phyloP scores from a whole-genome alignment of 2,797 vertebrate genomes.

The Poecilia velifera region DNA sequence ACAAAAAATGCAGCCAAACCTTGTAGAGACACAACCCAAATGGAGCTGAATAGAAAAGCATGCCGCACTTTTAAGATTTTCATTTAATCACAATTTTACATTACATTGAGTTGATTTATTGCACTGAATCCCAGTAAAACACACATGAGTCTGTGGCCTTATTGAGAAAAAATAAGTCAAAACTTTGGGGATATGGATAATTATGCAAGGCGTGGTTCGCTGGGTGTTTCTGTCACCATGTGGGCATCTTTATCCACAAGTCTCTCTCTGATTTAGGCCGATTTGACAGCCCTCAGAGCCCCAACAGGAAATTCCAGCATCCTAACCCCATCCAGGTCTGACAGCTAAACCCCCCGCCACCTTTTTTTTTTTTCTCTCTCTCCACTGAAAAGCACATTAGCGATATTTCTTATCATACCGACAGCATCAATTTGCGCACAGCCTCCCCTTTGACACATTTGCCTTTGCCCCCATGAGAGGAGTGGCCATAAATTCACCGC shows the following conservation, averaged over 20 bases:
- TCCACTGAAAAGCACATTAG: constrained; percentile 42
- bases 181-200: neutral
- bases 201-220: neutral
- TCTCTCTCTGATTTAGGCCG: constrained; percentile 39
- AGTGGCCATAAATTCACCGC: constrained; percentile 47
- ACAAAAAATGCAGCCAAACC: neutral
- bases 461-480: constrained; percentile 23
- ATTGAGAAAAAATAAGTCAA: neutral
- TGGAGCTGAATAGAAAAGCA: neutral
- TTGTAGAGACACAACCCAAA: neutral
- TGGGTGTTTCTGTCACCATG: constrained; percentile 9
- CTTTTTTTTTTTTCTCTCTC: constrained; percentile 1
- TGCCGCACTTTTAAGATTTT: neutral
- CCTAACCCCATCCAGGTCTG: constrained; percentile 38
- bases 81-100: neutral
- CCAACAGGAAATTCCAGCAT: constrained; percentile 58
- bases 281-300: constrained; percentile 22
- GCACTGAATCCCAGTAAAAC: neutral
- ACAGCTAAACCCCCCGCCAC: neutral
- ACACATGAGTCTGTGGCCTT: neutral
- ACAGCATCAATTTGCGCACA: constrained; percentile 51
- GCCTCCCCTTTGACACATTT: constrained; percentile 40
- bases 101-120: neutral
- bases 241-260: constrained; percentile 31
- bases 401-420: constrained; percentile 50